These are phyloP conservation scores for Pelobates fuscus DNA, from an alignment of 2,113 vertebrate genomes.

Conservation along the genomic window DNA sequence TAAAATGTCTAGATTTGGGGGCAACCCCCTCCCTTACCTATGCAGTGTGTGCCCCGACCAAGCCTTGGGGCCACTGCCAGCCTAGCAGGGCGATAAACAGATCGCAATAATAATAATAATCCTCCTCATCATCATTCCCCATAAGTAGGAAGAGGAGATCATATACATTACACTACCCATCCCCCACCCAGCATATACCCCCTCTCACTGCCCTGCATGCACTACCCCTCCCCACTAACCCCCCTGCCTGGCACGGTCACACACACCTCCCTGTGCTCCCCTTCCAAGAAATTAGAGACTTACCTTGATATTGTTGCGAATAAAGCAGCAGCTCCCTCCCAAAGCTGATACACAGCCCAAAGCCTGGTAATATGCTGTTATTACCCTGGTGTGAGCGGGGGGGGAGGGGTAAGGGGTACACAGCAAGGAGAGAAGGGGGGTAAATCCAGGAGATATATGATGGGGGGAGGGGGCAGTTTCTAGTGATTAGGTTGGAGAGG, in stretches of 20 bases:
- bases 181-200: slow-evolving; percentile 1
- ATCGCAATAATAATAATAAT: background rate
- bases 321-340: slow-evolving; percentile 35
- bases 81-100: background rate
- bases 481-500: slow-evolving; percentile 70
- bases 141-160: background rate
- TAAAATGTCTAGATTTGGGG: background rate
- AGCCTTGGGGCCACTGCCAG: slow-evolving; percentile 5
- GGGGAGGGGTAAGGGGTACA: slow-evolving; percentile 53
- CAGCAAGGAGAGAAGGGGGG: slow-evolving; percentile 39
- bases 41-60: background rate
- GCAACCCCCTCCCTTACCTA: slow-evolving; percentile 3
- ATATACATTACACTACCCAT: slow-evolving; percentile 17
- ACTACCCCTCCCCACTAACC: background rate
- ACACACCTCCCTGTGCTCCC: background rate
- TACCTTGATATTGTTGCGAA: slow-evolving; percentile 27
- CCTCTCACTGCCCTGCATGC: background rate
- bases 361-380: slow-evolving; percentile 28
- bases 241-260: background rate
- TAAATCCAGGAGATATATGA: slow-evolving; percentile 7
- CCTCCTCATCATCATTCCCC: too few species aligned
- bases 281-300: background rate
- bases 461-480: slow-evolving; percentile 56
- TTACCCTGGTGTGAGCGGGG: slow-evolving; percentile 57
- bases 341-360: slow-evolving; percentile 16